Percentiles rank a stretch among this genome's conserved stretches.
phyloP scores from a whole-genome alignment of 2,113 vertebrate species.

The Gallinago undulata region DNA sequence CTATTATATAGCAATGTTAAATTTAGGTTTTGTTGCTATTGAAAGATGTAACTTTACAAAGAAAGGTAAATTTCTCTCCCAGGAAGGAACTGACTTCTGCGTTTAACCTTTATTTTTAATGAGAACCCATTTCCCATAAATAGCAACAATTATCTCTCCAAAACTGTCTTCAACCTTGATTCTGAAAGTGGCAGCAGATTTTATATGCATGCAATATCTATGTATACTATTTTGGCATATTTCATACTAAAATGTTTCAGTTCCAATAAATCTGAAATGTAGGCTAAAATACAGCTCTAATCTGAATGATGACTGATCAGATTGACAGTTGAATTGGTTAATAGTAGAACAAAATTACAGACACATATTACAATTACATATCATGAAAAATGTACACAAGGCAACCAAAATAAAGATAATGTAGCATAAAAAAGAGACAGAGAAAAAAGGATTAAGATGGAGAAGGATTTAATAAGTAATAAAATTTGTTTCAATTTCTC shows the following conservation, averaged over 20 bases:
- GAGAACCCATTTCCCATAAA: conserved; percentile 26
- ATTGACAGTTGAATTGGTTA: neutral
- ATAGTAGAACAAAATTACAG: neutral
- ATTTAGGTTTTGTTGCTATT: conserved; percentile 32
- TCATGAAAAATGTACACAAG: neutral
- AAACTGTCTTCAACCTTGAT: neutral
- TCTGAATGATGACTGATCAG: neutral
- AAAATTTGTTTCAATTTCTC: neutral
- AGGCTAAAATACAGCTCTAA: neutral
- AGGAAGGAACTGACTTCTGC: neutral
- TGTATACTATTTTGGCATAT: conserved; percentile 3
- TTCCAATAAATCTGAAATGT: conserved; percentile 5
- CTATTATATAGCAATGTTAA: neutral
- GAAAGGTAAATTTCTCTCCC: conserved; percentile 11
- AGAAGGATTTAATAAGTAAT: neutral
- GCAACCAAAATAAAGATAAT: neutral
- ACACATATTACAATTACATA: neutral
- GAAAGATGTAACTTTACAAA: conserved; percentile 23
- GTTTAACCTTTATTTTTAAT: conserved; percentile 41
- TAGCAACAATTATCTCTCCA: conserved; percentile 25
- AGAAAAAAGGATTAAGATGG: neutral
- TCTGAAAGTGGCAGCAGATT: neutral
- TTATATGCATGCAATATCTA: neutral
- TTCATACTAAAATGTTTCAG: neutral
- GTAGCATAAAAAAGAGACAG: neutral